Evolutionary conservation across 2,113 vertebrate species (phyloP), one percentile per base, ranked within the genome.

Genomic region (Cacatua alba): DNA sequence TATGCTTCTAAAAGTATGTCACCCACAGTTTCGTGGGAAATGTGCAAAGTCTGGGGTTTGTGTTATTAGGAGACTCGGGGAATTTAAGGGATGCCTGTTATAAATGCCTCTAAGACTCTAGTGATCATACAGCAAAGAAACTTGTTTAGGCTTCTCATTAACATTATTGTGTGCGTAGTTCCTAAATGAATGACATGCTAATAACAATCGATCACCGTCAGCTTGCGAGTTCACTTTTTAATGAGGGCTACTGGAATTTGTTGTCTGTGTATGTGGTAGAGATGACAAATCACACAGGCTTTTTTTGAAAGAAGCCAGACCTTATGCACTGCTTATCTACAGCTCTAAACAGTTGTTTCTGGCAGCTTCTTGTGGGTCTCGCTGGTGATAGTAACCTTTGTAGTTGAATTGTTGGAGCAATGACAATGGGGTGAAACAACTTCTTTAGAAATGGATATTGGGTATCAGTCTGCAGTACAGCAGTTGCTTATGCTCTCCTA

Each of bases 31-130:
- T 37, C 21, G 18, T 49, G 64, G 48, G 33, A 41, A 64, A 35
- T 0, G 0, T 41, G 46, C 5, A 0, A 23, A 81, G 76, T 75
- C 29, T 41, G 16, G 41, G 33, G 25, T 81, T 48, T 4, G 3
- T 26, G 49, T 37, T 82, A 14, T 12, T 48, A 17, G 43, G 53
- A 69, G 28, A 10, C 17, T 80, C 4, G 0, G 55, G 16, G 11
- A 35, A 48, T n/a, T 37, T 33, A 33, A 59, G 9, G 85, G 63
- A 10, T n/a, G 17, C 41, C 28, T 59, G 8, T 43, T 53, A 6
- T 3, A 55, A 55, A 33, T 37, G 43, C 9, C 64, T 62, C 7
- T 18, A 5, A 63, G 69, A 35, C 55, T 91, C 10, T 23, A 8
- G 23, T 21, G 39, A 35, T 70, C 52, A 10, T 48, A 46, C 75